Conservation (phyloP, 1,140 invertebrate genomes). For the Babylonia areolata region DNA sequence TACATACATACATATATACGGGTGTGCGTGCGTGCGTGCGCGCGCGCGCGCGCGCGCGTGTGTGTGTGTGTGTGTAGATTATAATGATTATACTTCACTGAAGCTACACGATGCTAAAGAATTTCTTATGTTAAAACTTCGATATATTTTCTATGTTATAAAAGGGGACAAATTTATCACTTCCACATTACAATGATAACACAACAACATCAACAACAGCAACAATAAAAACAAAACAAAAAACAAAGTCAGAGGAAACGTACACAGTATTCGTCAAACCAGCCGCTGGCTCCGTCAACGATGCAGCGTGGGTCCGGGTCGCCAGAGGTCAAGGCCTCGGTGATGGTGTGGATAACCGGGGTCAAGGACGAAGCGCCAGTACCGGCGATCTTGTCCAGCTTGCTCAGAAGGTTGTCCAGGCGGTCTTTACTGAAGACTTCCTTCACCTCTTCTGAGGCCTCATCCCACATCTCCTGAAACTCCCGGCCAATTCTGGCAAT, state of each 20-base stretch:
- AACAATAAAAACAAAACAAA: too few species aligned
- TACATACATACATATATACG: too few species aligned
- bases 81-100: too few species aligned
- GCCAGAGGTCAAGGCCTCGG: constrained; percentile 56
- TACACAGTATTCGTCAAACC: constrained; percentile 58
- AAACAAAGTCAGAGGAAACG: constrained; percentile 40
- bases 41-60: too few species aligned
- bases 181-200: too few species aligned
- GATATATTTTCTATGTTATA: too few species aligned
- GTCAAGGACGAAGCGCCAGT: constrained; percentile 46
- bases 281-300: constrained; percentile 55
- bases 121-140: too few species aligned
- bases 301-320: constrained; percentile 60
- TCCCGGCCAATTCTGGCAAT: not conserved
- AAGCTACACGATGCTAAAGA: too few species aligned
- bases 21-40: too few species aligned
- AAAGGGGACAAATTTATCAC: too few species aligned
- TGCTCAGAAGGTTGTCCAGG: constrained; percentile 34
- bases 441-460: constrained; percentile 49
- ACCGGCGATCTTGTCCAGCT: constrained; percentile 36
- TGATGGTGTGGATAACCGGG: constrained; percentile 57
- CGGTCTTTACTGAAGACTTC: constrained; percentile 42
- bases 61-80: too few species aligned
- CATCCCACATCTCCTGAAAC: not conserved
- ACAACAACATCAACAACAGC: too few species aligned